Evolutionary conservation across 1,140 invertebrate species (phyloP).

Genomic region (Carcinoscorpius rotundicauda): DNA sequence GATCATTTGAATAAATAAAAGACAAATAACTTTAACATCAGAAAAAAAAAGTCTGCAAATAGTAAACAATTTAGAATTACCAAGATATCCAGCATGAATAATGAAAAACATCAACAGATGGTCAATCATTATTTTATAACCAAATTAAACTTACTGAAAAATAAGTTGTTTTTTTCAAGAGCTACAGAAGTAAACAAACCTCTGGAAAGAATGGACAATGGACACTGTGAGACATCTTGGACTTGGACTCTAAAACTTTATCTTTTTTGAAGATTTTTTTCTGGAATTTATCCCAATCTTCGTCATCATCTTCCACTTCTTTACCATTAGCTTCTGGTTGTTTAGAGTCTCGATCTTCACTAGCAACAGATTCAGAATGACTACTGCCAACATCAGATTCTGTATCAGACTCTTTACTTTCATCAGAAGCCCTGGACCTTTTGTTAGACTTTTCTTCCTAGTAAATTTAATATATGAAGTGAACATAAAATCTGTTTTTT

Average conservation of each 20-base stretch:
- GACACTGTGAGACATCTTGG: slow-evolving; percentile 84
- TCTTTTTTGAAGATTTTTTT: slow-evolving; percentile 50
- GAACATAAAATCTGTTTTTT: no score
- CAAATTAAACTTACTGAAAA: no score
- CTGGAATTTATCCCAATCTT: slow-evolving; percentile 45
- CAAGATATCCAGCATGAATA: not conserved
- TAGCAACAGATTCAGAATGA: slow-evolving; percentile 35
- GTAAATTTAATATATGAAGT: no score
- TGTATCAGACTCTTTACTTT: slow-evolving; percentile 10
- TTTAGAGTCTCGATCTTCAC: slow-evolving; percentile 38
- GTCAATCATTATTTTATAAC: no score
- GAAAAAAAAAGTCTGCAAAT: no score
- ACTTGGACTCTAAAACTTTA: slow-evolving; percentile 77
- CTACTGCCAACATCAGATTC: slow-evolving; percentile 7
- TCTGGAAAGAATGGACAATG: slow-evolving; percentile 93
- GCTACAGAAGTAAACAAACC: slow-evolving; percentile 33
- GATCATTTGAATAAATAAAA: no score
- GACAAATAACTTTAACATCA: no score
- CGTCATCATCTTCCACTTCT: slow-evolving; percentile 39
- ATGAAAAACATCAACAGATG: not conserved
- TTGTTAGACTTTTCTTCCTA: no score
- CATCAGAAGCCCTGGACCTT: slow-evolving; percentile 11
- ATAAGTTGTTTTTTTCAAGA: no score
- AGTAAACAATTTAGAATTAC: no score
- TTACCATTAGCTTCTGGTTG: slow-evolving; percentile 23